Conservation (phyloP, 2,113 vertebrate genomes). For the Trematomus loennbergii region DNA sequence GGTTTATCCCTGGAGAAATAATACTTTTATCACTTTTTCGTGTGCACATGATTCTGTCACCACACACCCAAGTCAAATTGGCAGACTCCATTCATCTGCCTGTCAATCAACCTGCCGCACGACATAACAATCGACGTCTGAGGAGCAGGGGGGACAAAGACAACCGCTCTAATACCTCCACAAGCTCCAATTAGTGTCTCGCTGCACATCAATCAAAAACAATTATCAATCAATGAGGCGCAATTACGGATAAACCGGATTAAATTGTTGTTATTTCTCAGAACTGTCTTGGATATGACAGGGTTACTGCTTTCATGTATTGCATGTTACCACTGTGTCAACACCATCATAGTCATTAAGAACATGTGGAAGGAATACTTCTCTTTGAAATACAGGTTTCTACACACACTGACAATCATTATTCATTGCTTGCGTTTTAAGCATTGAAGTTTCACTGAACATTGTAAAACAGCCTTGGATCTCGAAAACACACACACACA, state of each 20-base stretch:
- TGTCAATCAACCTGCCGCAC: conserved; percentile 40
- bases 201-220: conserved; percentile 59
- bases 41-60: conserved; percentile 13
- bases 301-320: no score
- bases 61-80: background rate
- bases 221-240: conserved; percentile 64
- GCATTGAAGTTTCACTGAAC: background rate
- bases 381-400: background rate
- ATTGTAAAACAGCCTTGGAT: background rate
- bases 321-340: background rate
- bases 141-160: conserved; percentile 9
- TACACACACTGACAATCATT: background rate
- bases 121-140: conserved; percentile 35
- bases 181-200: conserved; percentile 62
- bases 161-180: conserved; percentile 52
- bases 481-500: background rate
- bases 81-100: conserved; percentile 27
- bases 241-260: conserved; percentile 43
- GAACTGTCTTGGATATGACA: background rate
- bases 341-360: no score
- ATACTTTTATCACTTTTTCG: no score
- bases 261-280: conserved; percentile 39
- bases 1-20: no score
- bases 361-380: no score
- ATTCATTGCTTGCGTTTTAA: background rate